Evolutionary conservation across 1,140 invertebrate species (phyloP).

Genomic region (Diorhabda sublineata): DNA sequence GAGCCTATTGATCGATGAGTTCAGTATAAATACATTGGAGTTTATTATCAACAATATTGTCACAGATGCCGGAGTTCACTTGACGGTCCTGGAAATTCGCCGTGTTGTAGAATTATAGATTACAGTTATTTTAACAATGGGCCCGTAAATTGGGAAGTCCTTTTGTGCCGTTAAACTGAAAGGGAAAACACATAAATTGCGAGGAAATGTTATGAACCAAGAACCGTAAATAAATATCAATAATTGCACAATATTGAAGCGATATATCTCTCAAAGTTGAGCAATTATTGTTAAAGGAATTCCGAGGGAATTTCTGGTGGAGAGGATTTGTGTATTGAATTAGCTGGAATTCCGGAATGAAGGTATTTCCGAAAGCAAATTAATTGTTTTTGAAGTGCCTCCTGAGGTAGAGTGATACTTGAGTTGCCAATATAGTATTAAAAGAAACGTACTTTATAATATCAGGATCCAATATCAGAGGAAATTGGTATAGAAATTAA

Average conservation of each 20-base stretch:
- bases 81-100: too few species aligned
- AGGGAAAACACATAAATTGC: constrained; percentile 21
- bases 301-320: constrained; percentile 10
- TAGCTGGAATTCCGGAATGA: constrained; percentile 4
- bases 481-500: too few species aligned
- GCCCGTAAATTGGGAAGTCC: constrained; percentile 12
- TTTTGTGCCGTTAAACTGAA: constrained; percentile 17
- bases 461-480: too few species aligned
- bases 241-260: constrained; percentile 25
- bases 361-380: background rate
- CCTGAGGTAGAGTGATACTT: too few species aligned
- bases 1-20: too few species aligned
- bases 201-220: constrained; percentile 17
- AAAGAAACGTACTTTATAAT: too few species aligned
- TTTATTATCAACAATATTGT: too few species aligned
- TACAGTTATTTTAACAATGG: constrained; percentile 19
- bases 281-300: constrained; percentile 10
- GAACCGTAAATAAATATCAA: constrained; percentile 24
- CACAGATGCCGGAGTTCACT: too few species aligned
- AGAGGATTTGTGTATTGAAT: constrained; percentile 14
- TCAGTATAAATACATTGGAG: too few species aligned
- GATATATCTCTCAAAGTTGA: constrained; percentile 17
- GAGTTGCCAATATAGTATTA: too few species aligned
- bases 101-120: constrained; percentile 1
- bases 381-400: background rate